A percentile compares a stretch with the other conserved stretches of the same genome.
phyloP scores from a whole-genome alignment of 2,888 invertebrate species.

The Cylloceria caligata region DNA sequence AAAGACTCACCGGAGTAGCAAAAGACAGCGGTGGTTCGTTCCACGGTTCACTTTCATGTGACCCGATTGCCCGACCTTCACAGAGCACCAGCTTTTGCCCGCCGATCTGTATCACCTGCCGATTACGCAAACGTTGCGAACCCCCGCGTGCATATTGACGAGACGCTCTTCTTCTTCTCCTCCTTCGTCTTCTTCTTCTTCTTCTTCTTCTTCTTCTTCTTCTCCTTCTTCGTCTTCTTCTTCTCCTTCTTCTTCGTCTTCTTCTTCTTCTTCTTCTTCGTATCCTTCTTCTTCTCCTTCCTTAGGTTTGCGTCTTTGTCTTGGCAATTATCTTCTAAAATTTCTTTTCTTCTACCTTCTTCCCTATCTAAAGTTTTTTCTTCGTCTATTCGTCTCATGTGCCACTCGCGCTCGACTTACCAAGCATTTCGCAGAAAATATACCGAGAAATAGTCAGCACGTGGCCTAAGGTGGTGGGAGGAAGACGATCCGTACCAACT shows the following conservation, averaged over 20 bases:
- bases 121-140: constrained; percentile 63
- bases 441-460: constrained; percentile 36
- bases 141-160: constrained; percentile 36
- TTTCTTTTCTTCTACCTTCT: constrained; percentile 22
- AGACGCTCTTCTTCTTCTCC: constrained; percentile 13
- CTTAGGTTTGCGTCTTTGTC: constrained; percentile 1
- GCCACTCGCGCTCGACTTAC: constrained; percentile 15
- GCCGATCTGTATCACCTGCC: constrained; percentile 78
- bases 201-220: neutral
- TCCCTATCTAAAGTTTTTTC: constrained; percentile 13
- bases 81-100: constrained; percentile 68
- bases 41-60: constrained; percentile 75
- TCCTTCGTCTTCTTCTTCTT: constrained; percentile 33
- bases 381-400: neutral
- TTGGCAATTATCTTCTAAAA: constrained; percentile 19
- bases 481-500: constrained; percentile 75
- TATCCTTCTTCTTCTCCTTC: neutral
- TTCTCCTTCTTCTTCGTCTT: too few species aligned
- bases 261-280: too few species aligned
- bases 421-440: constrained; percentile 1
- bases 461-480: constrained; percentile 75
- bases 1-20: constrained; percentile 21
- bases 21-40: neutral
- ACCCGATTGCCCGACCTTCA: constrained; percentile 80
- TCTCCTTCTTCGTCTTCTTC: too few species aligned